A percentile compares a stretch with the other conserved stretches of the same genome.
These are phyloP conservation scores for Acrocephalus arundinaceus DNA, from an alignment of 2,113 vertebrate genomes.

Conservation along the genomic window DNA sequence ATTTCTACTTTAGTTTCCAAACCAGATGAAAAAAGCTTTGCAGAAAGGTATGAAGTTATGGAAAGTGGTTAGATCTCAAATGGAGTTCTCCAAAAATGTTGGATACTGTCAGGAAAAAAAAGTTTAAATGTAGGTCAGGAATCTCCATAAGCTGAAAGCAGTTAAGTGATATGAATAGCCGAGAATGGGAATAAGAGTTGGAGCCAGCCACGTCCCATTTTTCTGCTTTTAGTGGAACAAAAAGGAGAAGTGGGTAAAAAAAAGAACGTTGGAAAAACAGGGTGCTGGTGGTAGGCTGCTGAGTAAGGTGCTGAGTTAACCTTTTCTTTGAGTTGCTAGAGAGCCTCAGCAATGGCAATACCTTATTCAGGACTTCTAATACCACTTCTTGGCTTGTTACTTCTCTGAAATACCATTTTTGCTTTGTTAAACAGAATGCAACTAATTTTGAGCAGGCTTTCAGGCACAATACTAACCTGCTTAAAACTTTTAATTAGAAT, in stretches of 20 bases:
- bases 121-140: neutral
- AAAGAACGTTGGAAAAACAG: neutral
- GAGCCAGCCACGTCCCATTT: neutral
- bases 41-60: neutral
- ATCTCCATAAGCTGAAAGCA: neutral
- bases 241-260: neutral
- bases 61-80: neutral
- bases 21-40: neutral
- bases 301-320: neutral
- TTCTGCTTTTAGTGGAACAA: neutral
- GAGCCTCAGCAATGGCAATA: neutral
- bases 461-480: neutral
- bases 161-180: neutral
- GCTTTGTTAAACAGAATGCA: neutral
- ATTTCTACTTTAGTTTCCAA: neutral
- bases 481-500: neutral
- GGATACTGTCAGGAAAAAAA: neutral
- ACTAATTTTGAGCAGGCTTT: neutral
- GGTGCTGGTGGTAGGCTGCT: neutral
- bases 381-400: neutral
- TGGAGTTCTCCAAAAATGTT: neutral
- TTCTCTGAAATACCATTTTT: neutral
- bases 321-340: neutral
- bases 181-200: neutral
- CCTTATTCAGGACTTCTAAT: neutral